Evolutionary conservation across 2,797 vertebrate genomes (phyloP).

Genomic region (Dendrocincla fuliginosa): DNA sequence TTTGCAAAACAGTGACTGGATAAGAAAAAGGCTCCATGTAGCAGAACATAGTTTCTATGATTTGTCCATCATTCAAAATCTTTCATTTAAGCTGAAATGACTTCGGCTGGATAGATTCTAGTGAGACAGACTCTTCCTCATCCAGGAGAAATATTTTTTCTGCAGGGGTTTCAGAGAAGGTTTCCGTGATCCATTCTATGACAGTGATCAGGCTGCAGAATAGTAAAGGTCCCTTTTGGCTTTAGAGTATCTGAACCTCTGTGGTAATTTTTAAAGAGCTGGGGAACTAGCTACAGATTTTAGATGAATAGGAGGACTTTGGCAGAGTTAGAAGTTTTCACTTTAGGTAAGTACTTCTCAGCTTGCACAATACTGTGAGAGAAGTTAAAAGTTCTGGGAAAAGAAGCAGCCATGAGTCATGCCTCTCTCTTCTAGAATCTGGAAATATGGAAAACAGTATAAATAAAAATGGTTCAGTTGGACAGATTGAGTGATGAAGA

Average conservation of each 20-base stretch:
- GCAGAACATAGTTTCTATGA: neutral
- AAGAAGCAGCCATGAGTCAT: neutral
- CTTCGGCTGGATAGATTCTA: neutral
- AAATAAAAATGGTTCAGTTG: neutral
- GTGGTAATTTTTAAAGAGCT: neutral
- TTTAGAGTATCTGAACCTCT: neutral
- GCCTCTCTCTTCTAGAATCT: neutral
- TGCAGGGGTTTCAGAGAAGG: neutral
- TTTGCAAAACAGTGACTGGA: neutral
- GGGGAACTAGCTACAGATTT: neutral
- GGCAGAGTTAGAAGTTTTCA: neutral
- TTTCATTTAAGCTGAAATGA: neutral
- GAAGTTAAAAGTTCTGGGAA: neutral
- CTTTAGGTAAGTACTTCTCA: neutral
- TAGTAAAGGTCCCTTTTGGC: neutral
- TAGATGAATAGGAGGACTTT: neutral
- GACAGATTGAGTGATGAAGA: neutral
- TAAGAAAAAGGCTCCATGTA: neutral
- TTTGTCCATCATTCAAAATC: neutral
- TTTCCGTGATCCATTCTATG: neutral
- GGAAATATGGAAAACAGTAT: neutral
- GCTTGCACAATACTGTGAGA: neutral
- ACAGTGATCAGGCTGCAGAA: neutral
- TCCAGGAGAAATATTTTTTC: neutral
- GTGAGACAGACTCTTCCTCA: neutral